Evolutionary conservation across 2,888 invertebrate genomes (phyloP).

Genomic region (Nesidiocoris tenuis): DNA sequence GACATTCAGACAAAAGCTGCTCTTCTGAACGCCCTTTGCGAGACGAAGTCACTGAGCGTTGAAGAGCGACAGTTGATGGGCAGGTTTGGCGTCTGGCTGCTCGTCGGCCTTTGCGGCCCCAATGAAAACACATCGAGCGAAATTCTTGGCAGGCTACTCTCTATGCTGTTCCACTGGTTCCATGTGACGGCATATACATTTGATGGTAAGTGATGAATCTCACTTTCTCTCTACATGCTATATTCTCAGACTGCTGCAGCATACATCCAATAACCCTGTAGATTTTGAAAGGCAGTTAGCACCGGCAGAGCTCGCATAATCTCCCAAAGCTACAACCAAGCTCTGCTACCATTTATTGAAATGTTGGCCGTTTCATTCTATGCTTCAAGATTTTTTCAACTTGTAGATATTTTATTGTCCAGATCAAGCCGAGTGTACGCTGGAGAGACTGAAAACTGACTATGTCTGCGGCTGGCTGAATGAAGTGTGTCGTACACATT

Average conservation of each 20-base stretch:
- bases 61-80: conserved; percentile 89
- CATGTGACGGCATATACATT: conserved; percentile 96
- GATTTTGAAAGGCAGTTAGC: too few species aligned
- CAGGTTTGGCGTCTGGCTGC: conserved; percentile 94
- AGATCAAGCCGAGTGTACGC: conserved; percentile 67
- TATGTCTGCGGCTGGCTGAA: conserved; percentile 92
- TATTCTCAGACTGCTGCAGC: too few species aligned
- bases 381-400: too few species aligned
- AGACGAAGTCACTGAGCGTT: conserved; percentile 48
- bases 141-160: conserved; percentile 74
- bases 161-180: conserved; percentile 99
- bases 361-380: too few species aligned
- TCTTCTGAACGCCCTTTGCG: conserved; percentile 50
- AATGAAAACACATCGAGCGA: conserved; percentile 57
- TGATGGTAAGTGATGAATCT: conserved; percentile 70
- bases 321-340: too few species aligned
- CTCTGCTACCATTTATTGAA: too few species aligned
- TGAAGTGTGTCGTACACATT: conserved; percentile 77
- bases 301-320: too few species aligned
- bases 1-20: conserved; percentile 55
- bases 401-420: too few species aligned
- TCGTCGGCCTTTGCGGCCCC: conserved; percentile 89
- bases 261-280: too few species aligned
- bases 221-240: too few species aligned
- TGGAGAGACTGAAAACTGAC: conserved; percentile 88